A percentile compares a stretch with the other conserved stretches of the same genome.
phyloP scores from a whole-genome alignment of 1,140 invertebrate species.

The Mercenaria mercenaria region DNA sequence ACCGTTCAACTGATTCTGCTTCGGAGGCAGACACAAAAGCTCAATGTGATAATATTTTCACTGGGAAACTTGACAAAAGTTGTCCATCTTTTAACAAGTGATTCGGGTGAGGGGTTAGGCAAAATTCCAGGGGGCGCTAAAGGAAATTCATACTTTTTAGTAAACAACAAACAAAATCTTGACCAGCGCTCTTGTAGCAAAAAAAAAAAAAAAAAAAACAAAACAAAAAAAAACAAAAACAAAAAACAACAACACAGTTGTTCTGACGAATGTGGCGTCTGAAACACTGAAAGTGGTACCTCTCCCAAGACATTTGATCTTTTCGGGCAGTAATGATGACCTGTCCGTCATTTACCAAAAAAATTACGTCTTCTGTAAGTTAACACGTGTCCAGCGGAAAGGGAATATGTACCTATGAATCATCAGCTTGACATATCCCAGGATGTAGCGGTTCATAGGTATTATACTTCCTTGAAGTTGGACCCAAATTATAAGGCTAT shows the following conservation, averaged over 20 bases:
- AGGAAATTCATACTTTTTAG: not conserved
- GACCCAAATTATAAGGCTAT: too few species aligned
- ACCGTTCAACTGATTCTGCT: too few species aligned
- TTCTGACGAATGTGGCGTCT: conserved; percentile 12
- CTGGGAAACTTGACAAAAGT: too few species aligned
- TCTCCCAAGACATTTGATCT: conserved; percentile 10
- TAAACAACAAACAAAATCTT: not conserved
- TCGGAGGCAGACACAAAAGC: too few species aligned
- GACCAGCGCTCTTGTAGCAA: conserved; percentile 1
- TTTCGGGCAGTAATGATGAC: not conserved
- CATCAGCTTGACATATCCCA: conserved; percentile 8
- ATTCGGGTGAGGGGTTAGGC: not conserved
- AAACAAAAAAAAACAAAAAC: too few species aligned
- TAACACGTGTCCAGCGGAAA: conserved; percentile 8
- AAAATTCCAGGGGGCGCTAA: conserved; percentile 14
- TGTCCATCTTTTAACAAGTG: not conserved
- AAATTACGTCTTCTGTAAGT: too few species aligned
- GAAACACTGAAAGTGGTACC: too few species aligned
- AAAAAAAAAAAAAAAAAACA: too few species aligned
- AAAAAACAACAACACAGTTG: not conserved
- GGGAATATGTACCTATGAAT: conserved; percentile 22
- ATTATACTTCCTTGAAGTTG: too few species aligned
- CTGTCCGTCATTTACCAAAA: too few species aligned
- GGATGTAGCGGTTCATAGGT: too few species aligned
- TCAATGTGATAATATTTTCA: too few species aligned